Conservation (phyloP, 2,888 invertebrate species). For the Lasius platythorax region DNA sequence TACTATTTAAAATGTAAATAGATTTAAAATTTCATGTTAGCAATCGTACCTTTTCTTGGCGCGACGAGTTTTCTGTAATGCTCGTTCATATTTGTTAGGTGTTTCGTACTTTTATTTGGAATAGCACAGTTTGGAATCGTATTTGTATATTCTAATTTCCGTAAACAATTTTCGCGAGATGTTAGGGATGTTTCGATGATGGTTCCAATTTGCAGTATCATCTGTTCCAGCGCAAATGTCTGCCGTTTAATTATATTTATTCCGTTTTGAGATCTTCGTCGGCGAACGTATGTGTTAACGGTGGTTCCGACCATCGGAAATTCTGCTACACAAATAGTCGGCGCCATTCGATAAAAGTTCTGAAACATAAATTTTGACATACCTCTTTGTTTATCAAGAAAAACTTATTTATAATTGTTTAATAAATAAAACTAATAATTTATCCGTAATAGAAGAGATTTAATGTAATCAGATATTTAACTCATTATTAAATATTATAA, state of each 20-base stretch:
- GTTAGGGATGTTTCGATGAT: constrained; percentile 40
- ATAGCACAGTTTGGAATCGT: constrained; percentile 50
- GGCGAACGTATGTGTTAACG: constrained; percentile 66
- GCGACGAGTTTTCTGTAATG: constrained; percentile 68
- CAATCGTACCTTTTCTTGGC: constrained; percentile 75
- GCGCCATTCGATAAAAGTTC: constrained; percentile 75
- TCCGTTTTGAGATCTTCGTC: constrained; percentile 66
- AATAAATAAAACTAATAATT: not conserved
- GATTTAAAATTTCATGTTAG: not conserved
- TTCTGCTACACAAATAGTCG: constrained; percentile 79
- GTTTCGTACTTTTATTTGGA: constrained; percentile 57
- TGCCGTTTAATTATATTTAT: constrained; percentile 67
- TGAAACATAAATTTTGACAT: constrained; percentile 46
- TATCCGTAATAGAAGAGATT: not conserved
- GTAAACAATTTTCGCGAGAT: constrained; percentile 62
- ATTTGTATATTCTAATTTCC: constrained; percentile 63
- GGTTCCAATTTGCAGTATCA: constrained; percentile 15
- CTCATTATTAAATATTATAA: too few species aligned
- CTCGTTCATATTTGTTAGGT: constrained; percentile 66
- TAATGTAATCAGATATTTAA: too few species aligned
- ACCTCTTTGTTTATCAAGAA: not conserved
- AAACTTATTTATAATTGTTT: not conserved
- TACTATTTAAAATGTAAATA: not conserved
- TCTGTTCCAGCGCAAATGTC: constrained; percentile 64
- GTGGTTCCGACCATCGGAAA: constrained; percentile 72